These are phyloP conservation scores for Falco rusticolus DNA, from an alignment of 2,797 vertebrate species.

Conservation along the genomic window DNA sequence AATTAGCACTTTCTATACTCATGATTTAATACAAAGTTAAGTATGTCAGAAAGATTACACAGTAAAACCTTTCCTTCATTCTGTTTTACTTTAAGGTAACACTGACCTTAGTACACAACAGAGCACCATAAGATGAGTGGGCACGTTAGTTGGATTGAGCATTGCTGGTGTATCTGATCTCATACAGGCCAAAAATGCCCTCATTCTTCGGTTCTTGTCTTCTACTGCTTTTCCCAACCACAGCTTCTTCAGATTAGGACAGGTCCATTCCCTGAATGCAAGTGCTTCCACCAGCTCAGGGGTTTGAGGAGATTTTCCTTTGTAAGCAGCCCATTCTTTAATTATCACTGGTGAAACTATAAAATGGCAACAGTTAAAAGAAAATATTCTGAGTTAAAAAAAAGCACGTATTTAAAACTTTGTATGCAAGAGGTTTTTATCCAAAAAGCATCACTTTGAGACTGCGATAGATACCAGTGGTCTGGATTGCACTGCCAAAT, in stretches of 20 bases:
- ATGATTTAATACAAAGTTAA: background rate
- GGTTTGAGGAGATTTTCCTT: slow-evolving; percentile 94
- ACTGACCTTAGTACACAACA: slow-evolving; percentile 94
- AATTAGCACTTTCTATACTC: background rate
- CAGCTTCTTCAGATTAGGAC: slow-evolving; percentile 93
- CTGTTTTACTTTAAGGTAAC: background rate
- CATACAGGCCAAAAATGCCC: slow-evolving; percentile 95
- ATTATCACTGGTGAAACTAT: slow-evolving; percentile 90
- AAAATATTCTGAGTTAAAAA: background rate
- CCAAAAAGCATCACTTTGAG: background rate
- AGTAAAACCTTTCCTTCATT: background rate
- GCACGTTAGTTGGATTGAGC: slow-evolving; percentile 91
- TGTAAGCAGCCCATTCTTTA: slow-evolving; percentile 97
- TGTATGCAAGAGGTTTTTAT: background rate
- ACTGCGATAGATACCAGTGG: accelerated
- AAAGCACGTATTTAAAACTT: background rate
- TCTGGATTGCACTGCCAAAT: background rate
- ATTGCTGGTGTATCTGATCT: slow-evolving; percentile 95
- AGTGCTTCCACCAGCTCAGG: slow-evolving; percentile 95
- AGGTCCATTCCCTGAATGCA: slow-evolving; percentile 95
- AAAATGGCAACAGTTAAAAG: slow-evolving; percentile 10
- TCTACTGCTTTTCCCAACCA: slow-evolving; percentile 95
- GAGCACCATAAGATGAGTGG: slow-evolving; percentile 93
- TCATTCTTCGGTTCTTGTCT: slow-evolving; percentile 95
- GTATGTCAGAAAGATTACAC: background rate